Base-by-base conservation (phyloP, 2,888 invertebrate species). In the Phyto melanocephala region DNA sequence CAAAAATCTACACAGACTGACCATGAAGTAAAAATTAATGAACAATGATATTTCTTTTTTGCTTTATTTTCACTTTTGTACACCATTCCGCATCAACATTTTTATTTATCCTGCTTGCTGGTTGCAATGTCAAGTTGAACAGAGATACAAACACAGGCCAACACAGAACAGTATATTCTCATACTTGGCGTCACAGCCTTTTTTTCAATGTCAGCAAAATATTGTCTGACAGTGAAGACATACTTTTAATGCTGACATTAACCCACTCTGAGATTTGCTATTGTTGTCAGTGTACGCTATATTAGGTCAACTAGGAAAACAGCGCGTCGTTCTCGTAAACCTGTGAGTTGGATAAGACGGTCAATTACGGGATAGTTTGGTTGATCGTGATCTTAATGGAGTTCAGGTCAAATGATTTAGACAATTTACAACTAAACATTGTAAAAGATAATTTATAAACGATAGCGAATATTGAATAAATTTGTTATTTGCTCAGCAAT, bases 201-300 rank as follows among this genome's bases (percentile, higher is more conserved):
- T 81, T 76, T 79, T 75, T 75, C 75, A 82, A 82, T 82, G 79
- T 82, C 82, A 82, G 82, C 75, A 79, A 70, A 82, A 70, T 63
- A 33, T 56, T 71, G 75, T 62, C 63, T 70, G 67, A 76, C 72
- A 80, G 70, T 70, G 58, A 71, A 62, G 50, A 65, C 58, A 71
- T 65, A 62, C 63, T 70, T 58, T 77, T 78, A 77, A 68, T 78
- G 78, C 58, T 70, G 81, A 58, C 81, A 78, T 82, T 82, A 78
- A 82, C 78, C 68, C 56, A 74, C 78, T 79, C 56, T 10, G 50
- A 10, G 11, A 52, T 24, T 28, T 7, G 1, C 58, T 37, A 8
- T 72, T 79, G 56, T 63, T 68, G 60, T n/a, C 7, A 10, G 47
- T 2, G n/a, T 0, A 45, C 56, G n/a, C 63, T 70, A 78, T 22